Conservation (phyloP, 2,888 invertebrate genomes). For the Hemithea aestivaria region DNA sequence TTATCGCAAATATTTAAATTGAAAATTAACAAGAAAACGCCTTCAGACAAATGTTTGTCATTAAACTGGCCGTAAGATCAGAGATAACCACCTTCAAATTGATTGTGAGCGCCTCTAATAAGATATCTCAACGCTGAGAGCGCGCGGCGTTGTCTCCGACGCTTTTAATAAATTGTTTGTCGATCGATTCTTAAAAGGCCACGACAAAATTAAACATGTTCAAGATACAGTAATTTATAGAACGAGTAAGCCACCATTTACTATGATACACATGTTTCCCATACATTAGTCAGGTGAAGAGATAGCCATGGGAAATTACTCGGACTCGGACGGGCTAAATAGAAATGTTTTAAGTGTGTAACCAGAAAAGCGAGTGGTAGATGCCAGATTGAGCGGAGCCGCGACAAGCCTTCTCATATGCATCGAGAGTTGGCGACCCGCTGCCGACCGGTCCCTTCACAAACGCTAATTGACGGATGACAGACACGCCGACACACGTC, state of each 20-base stretch:
- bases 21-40: conserved; percentile 29
- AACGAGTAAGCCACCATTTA: conserved; percentile 11
- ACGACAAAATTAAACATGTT: conserved; percentile 10
- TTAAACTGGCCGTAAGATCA: conserved; percentile 15
- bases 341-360: conserved; percentile 33
- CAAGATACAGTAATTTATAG: conserved; percentile 9
- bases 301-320: conserved; percentile 25
- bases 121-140: conserved; percentile 9
- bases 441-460: conserved; percentile 58
- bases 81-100: conserved; percentile 17
- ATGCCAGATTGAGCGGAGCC: conserved; percentile 36
- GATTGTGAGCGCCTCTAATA: conserved; percentile 18
- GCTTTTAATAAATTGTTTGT: conserved; percentile 16
- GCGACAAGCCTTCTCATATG: conserved; percentile 47
- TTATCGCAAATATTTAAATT: conserved; percentile 32
- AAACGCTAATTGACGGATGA: conserved; percentile 68
- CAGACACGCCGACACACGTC: conserved; percentile 37
- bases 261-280: conserved; percentile 9
- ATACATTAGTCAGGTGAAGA: conserved; percentile 13
- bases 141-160: conserved; percentile 2
- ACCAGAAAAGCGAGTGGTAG: conserved; percentile 42
- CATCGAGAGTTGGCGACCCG: conserved; percentile 47
- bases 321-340: conserved; percentile 30
- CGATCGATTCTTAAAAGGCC: conserved; percentile 9
- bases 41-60: conserved; percentile 26